Conservation (phyloP, 2,888 invertebrate genomes). For the Pristionchus mayeri region DNA sequence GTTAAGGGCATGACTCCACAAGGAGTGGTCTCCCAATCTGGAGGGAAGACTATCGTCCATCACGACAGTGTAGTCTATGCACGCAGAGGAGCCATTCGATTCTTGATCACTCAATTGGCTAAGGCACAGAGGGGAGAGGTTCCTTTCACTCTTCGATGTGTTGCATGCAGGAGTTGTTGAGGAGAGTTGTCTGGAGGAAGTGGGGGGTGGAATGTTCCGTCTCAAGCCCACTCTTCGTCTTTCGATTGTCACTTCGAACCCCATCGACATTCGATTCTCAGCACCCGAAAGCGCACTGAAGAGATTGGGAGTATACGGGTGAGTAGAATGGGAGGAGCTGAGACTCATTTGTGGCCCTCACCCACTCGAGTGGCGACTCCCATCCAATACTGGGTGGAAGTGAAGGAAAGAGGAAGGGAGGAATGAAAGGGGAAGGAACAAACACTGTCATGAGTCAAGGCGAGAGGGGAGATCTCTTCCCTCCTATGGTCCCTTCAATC, state of each 20-base stretch:
- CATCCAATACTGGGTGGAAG: constrained; percentile 18
- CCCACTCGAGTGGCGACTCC: background rate
- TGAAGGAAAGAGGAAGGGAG: background rate
- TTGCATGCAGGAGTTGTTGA: background rate
- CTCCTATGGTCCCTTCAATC: background rate
- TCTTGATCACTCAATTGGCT: constrained; percentile 33
- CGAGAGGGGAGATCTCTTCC: background rate
- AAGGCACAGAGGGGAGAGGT: background rate
- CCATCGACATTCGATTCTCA: constrained; percentile 44
- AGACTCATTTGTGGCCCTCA: constrained; percentile 22
- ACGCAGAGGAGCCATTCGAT: constrained; percentile 22
- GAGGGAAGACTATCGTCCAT: constrained; percentile 23
- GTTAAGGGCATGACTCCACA: background rate
- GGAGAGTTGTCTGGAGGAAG: background rate
- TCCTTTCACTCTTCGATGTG: too few relatives aligned
- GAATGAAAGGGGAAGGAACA: background rate
- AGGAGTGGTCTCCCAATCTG: background rate
- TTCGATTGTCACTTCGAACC: constrained; percentile 22
- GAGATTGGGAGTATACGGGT: constrained; percentile 16
- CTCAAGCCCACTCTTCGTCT: constrained; percentile 2
- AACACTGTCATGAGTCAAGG: background rate
- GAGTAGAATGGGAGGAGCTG: background rate
- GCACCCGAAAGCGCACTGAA: background rate
- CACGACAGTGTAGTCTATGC: constrained; percentile 32
- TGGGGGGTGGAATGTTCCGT: background rate